Evolutionary conservation across 2,888 invertebrate genomes (phyloP), one percentile per base, ranked within the genome.

Genomic region (Synergus itoensis): DNA sequence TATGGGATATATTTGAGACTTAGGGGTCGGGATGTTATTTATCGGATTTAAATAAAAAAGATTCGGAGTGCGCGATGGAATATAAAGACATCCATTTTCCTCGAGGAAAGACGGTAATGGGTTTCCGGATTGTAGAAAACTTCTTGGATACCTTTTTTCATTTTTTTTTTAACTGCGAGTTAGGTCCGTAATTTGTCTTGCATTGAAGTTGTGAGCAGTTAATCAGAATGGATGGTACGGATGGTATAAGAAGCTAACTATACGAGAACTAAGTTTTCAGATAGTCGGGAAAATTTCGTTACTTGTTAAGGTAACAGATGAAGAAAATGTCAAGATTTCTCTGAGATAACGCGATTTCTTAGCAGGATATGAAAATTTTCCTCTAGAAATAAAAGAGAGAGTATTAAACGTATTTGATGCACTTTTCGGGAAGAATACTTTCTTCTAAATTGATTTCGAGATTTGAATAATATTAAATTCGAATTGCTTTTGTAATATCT

Each of bases 51-150:
- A 48, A 48, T 16, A 48, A 48, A 7, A 16, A 48, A 7, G 48
- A 48, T 48, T 4, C 4, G n/a, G 16, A 53, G 48, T 0, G 16
- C 14, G 7, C n/a, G 2, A 53, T n/a, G n/a, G 7, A 53, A 53
- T n/a, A n/a, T 5, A n/a, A 53, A 53, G 7, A n/a, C 48, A n/a
- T 53, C 14, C 5, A 1, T 53, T n/a, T 53, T 53, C 1, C 65
- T 11, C 9, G 9, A 41, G 0, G 12, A 43, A 67, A 67, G 4
- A 43, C 18, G 12, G 18, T 67, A 67, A 43, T 43, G 18, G 65
- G 21, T n/a, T 67, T 67, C 41, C 43, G 21, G n/a, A 67, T 41
- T 67, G 18, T 12, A 12, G n/a, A 43, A 65, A 41, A 67, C 18
- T 12, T n/a, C 11, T 65, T 41, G 11, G 12, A 65, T 14, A 40